phyloP scores from a whole-genome alignment of 2,888 invertebrate species.

The Heliconius charithonia region DNA sequence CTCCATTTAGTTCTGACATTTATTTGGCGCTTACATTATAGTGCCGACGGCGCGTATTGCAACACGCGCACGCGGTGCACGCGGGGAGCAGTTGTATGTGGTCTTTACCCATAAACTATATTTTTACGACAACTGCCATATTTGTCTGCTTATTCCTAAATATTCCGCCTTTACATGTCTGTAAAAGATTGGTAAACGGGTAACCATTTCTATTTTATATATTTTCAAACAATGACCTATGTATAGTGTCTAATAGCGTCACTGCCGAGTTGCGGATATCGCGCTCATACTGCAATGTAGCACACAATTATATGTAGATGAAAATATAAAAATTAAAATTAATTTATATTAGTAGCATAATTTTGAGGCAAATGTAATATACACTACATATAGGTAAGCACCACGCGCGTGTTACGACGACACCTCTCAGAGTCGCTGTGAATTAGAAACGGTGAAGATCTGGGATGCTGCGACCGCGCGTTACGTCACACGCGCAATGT shows the following conservation, averaged over 20 bases:
- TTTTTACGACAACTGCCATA: background rate
- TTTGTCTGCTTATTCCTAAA: background rate
- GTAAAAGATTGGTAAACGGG: background rate
- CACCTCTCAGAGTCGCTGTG: background rate
- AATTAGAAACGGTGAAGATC: constrained; percentile 7
- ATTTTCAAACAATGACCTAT: constrained; percentile 3
- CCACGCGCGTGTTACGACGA: background rate
- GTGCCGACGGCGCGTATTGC: background rate
- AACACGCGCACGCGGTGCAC: background rate
- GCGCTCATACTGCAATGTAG: too few relatives aligned
- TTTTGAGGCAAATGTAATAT: background rate
- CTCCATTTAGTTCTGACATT: background rate
- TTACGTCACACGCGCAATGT: constrained; percentile 12
- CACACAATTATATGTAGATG: background rate
- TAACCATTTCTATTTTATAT: background rate
- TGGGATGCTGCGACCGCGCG: background rate
- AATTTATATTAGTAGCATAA: background rate
- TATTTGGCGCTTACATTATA: background rate
- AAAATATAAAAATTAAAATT: background rate
- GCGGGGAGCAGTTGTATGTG: background rate
- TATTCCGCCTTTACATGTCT: background rate
- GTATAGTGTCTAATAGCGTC: too few relatives aligned
- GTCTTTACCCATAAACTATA: too few relatives aligned
- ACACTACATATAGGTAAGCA: background rate
- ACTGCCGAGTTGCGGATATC: background rate